A percentile compares a stretch with the other conserved stretches of the same genome.
phyloP scores from a whole-genome alignment of 2,113 vertebrate genomes.

The Erythrocebus patas region DNA sequence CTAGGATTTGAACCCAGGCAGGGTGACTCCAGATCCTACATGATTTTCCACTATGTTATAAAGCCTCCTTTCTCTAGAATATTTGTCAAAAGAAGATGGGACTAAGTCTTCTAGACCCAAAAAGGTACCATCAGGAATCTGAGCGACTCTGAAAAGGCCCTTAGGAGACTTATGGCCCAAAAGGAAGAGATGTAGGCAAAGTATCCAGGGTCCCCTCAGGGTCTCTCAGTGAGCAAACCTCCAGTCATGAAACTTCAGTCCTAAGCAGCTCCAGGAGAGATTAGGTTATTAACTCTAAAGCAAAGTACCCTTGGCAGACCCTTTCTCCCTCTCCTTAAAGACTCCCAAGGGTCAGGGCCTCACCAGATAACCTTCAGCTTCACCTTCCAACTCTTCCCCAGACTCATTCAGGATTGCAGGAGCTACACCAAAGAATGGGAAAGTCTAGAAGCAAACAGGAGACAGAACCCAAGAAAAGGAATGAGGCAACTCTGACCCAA shows the following conservation, averaged over 20 bases:
- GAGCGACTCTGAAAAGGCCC: not conserved
- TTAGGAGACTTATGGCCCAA: not conserved
- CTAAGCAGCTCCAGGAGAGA: slow-evolving; percentile 17
- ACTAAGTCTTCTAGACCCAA: slow-evolving; percentile 26
- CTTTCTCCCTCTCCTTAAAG: not conserved
- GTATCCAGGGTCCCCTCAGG: not conserved
- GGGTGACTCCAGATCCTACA: not conserved
- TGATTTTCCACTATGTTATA: not conserved
- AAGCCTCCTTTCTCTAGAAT: slow-evolving; percentile 28
- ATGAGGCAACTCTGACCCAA: slow-evolving; percentile 13
- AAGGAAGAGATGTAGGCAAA: slow-evolving; percentile 29
- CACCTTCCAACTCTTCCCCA: slow-evolving; percentile 95
- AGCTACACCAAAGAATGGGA: slow-evolving; percentile 97
- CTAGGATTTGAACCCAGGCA: not conserved
- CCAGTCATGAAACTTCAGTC: not conserved
- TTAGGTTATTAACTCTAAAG: slow-evolving; percentile 35
- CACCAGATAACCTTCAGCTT: slow-evolving; percentile 97
- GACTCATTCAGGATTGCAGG: slow-evolving; percentile 96
- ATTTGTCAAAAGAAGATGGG: slow-evolving; percentile 19
- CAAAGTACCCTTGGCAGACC: not conserved
- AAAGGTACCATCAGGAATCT: not conserved
- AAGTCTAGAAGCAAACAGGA: slow-evolving; percentile 85
- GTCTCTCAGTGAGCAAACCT: slow-evolving; percentile 15
- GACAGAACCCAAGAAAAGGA: slow-evolving; percentile 10
- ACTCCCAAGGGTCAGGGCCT: slow-evolving; percentile 37